Percentiles rank a stretch among this genome's conserved stretches.
Evolutionary conservation across 2,113 vertebrate genomes (phyloP).

Genomic region (Atlantisia rogersi): DNA sequence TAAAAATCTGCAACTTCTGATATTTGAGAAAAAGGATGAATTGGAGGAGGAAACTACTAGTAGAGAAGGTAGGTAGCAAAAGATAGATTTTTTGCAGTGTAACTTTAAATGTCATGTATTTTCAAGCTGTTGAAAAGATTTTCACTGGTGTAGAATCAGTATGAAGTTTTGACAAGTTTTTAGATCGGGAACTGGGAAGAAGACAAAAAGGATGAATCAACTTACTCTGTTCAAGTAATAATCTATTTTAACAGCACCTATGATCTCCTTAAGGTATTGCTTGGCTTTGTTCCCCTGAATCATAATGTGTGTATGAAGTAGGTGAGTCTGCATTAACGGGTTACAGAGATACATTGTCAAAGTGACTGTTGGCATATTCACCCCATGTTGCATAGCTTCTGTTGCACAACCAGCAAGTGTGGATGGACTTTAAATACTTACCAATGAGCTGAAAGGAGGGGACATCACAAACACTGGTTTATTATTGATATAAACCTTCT

Average conservation of each 20-base stretch:
- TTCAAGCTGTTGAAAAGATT: conserved; percentile 25
- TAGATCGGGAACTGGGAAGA: neutral
- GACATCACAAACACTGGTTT: neutral
- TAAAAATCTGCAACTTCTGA: neutral
- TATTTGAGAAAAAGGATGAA: neutral
- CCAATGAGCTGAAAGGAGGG: neutral
- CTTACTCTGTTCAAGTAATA: neutral
- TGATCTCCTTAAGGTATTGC: neutral
- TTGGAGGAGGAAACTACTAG: neutral
- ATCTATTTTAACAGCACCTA: neutral
- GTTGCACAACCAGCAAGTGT: neutral
- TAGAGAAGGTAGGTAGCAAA: neutral
- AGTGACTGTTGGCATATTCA: neutral
- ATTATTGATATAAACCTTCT: neutral
- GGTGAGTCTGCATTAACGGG: neutral
- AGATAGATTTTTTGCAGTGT: neutral
- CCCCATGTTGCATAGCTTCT: neutral
- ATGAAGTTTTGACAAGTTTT: conserved; percentile 40
- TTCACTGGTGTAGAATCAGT: neutral
- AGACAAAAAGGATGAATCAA: neutral
- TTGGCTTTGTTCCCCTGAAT: neutral
- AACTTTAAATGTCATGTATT: conserved; percentile 18
- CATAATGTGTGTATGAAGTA: neutral
- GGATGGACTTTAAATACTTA: neutral
- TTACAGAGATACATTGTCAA: neutral